Evolutionary conservation across 2,888 invertebrate species (phyloP).

Genomic region (Chrysolina oricalcia): DNA sequence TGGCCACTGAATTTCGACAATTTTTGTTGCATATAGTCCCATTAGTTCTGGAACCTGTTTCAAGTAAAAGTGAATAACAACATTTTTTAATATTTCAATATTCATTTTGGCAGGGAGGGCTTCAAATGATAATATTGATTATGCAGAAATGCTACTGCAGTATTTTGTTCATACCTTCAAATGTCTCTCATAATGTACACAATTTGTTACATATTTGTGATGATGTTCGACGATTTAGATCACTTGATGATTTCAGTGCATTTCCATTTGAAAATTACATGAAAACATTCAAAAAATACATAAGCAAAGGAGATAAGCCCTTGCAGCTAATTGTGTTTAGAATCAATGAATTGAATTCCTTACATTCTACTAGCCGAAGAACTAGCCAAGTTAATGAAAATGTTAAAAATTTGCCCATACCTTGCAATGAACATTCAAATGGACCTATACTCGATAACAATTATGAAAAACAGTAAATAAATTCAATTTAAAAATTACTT

Average conservation of each 20-base stretch:
- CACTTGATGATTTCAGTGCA: slow-evolving; percentile 12
- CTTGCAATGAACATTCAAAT: neutral
- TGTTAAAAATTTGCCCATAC: neutral
- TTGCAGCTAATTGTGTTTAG: slow-evolving; percentile 11
- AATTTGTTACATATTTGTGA: slow-evolving; percentile 31
- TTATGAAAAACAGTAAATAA: slow-evolving; percentile 7
- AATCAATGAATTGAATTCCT: neutral
- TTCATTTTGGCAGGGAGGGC: slow-evolving; percentile 2
- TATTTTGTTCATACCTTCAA: slow-evolving; percentile 23
- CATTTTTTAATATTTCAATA: slow-evolving; percentile 19
- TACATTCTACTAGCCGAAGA: neutral
- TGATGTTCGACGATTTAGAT: slow-evolving; percentile 28
- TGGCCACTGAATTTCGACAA: slow-evolving; percentile 32
- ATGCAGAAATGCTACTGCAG: slow-evolving; percentile 18
- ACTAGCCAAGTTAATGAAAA: slow-evolving; percentile 14
- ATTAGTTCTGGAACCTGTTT: slow-evolving; percentile 17
- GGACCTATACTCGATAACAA: neutral
- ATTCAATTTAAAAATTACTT: slow-evolving; percentile 18
- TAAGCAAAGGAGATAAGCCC: slow-evolving; percentile 26
- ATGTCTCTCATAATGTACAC: neutral
- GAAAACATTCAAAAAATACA: slow-evolving; percentile 11
- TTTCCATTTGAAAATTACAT: neutral
- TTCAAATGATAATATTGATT: slow-evolving; percentile 15
- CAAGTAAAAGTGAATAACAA: slow-evolving; percentile 7
- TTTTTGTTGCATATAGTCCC: slow-evolving; percentile 31